phyloP scores from a whole-genome alignment of 2,797 vertebrate genomes.

The Nannoperca obscura region DNA sequence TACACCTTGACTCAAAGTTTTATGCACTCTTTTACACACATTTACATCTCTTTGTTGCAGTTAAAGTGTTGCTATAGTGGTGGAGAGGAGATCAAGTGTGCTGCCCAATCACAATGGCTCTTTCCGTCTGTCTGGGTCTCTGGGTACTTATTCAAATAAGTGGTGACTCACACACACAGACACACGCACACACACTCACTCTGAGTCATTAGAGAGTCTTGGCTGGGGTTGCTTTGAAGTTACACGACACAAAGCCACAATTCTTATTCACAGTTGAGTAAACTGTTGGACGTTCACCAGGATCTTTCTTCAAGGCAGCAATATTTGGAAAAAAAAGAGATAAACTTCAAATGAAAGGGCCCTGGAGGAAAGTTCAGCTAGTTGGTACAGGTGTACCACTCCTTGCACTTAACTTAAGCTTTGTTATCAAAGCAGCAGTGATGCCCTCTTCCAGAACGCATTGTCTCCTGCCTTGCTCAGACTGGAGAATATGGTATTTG shows the following conservation, averaged over 20 bases:
- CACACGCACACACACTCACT: slow-evolving; percentile 35
- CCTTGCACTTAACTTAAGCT: slow-evolving; percentile 10
- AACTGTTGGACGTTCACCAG: slow-evolving; percentile 37
- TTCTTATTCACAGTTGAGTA: slow-evolving; percentile 54
- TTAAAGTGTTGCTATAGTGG: slow-evolving; percentile 37
- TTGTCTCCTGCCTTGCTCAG: background rate
- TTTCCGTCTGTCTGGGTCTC: slow-evolving; percentile 69
- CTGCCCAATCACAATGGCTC: slow-evolving; percentile 65
- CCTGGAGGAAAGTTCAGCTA: slow-evolving; percentile 5
- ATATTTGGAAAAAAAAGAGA: slow-evolving; percentile 6
- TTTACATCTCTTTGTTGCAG: slow-evolving; percentile 34
- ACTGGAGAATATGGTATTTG: slow-evolving; percentile 26
- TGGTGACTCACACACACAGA: slow-evolving; percentile 54
- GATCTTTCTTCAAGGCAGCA: slow-evolving; percentile 12
- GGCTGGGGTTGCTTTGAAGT: slow-evolving; percentile 59
- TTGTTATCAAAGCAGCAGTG: slow-evolving; percentile 32
- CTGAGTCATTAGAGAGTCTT: slow-evolving; percentile 71
- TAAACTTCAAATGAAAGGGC: background rate
- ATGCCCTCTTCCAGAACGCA: background rate
- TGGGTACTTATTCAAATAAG: slow-evolving; percentile 70
- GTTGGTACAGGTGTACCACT: slow-evolving; percentile 14
- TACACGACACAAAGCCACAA: slow-evolving; percentile 48
- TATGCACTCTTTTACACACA: slow-evolving; percentile 11
- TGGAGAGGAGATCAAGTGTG: slow-evolving; percentile 66
- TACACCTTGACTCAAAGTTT: slow-evolving; percentile 11